phyloP scores from a whole-genome alignment of 2,888 invertebrate genomes.

The Catocala sponsa region DNA sequence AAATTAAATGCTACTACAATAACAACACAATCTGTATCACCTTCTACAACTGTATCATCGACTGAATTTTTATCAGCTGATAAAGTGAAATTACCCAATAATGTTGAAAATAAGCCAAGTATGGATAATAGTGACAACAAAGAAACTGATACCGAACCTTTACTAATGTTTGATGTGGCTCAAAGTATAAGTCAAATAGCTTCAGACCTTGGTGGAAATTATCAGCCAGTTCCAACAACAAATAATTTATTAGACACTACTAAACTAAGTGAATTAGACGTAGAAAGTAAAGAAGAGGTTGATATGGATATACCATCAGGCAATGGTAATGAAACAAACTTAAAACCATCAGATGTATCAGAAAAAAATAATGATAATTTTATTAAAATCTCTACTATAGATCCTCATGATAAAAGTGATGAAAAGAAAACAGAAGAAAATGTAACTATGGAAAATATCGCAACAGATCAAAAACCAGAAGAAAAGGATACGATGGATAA shows the following conservation, averaged over 20 bases:
- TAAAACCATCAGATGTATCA: constrained; percentile 38
- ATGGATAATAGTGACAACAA: constrained; percentile 33
- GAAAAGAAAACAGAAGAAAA: constrained; percentile 29
- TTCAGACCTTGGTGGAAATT: constrained; percentile 77
- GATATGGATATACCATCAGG: constrained; percentile 77
- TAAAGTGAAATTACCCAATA: constrained; percentile 43
- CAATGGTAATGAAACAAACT: constrained; percentile 52
- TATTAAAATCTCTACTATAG: constrained; percentile 77
- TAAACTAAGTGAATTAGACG: constrained; percentile 60
- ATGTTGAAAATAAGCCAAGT: constrained; percentile 32
- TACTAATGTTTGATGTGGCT: constrained; percentile 79
- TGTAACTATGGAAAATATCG: constrained; percentile 22
- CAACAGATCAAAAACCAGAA: constrained; percentile 27
- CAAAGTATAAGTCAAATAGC: constrained; percentile 86
- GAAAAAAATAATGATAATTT: constrained; percentile 66
- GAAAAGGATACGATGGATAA: constrained; percentile 16
- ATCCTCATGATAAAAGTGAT: constrained; percentile 64
- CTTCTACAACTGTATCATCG: constrained; percentile 73
- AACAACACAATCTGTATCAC: constrained; percentile 81
- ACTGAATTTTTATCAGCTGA: constrained; percentile 66
- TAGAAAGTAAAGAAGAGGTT: constrained; percentile 81
- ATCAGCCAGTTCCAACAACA: constrained; percentile 72
- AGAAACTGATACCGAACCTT: constrained; percentile 58
- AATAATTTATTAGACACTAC: constrained; percentile 71
- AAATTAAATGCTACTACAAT: constrained; percentile 74